Evolutionary conservation across 2,888 invertebrate species (phyloP).

Genomic region (Xiphydria camelus): DNA sequence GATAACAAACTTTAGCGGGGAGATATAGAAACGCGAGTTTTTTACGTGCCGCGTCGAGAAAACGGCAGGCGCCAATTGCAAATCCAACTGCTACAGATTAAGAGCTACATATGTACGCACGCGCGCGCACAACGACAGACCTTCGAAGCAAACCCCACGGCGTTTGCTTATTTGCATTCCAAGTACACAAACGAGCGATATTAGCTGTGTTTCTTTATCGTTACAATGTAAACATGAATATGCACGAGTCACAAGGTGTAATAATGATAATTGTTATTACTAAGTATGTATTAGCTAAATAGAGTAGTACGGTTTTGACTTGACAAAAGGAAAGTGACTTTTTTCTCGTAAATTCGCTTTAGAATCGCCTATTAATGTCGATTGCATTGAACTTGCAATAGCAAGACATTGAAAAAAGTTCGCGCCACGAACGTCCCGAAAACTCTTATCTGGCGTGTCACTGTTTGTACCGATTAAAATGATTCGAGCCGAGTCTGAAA

Average conservation of each 20-base stretch:
- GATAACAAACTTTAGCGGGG: no score
- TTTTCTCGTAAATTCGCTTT: slow-evolving; percentile 26
- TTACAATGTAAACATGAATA: slow-evolving; percentile 43
- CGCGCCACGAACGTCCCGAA: no score
- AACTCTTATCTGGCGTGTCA: no score
- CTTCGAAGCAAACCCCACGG: slow-evolving; percentile 39
- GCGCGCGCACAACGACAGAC: slow-evolving; percentile 33
- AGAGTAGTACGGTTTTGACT: slow-evolving; percentile 45
- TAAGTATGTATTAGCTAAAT: slow-evolving; percentile 33
- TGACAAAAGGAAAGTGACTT: slow-evolving; percentile 21
- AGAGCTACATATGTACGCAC: no score
- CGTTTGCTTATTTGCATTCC: slow-evolving; percentile 26
- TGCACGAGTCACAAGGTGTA: slow-evolving; percentile 39
- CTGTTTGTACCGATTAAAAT: no score
- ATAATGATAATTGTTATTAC: slow-evolving; percentile 28
- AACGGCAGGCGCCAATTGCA: no score
- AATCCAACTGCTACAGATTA: no score
- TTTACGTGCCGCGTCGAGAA: no score
- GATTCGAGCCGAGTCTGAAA: no score
- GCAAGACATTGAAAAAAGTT: no score
- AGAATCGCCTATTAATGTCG: slow-evolving; percentile 16
- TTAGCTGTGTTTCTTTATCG: slow-evolving; percentile 33
- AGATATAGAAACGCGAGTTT: no score
- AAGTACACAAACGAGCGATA: slow-evolving; percentile 45
- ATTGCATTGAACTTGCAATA: no score